Conservation (phyloP, 2,888 invertebrate species). For the Molorchus minor region DNA sequence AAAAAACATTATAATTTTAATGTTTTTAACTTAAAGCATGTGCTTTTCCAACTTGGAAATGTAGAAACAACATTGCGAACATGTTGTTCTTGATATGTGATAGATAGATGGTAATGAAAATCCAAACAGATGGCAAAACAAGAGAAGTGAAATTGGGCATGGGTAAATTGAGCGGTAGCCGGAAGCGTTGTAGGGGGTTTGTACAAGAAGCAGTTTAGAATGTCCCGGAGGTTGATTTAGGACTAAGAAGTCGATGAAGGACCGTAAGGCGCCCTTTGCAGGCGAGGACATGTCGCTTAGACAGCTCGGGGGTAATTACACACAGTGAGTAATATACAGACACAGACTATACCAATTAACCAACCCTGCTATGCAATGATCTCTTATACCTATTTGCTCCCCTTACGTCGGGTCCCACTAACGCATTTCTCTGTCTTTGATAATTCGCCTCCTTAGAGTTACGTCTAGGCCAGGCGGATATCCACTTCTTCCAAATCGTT, state of each 20-base stretch:
- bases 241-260: slow-evolving; percentile 52
- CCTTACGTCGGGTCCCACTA: slow-evolving; percentile 37
- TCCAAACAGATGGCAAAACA: slow-evolving; percentile 38
- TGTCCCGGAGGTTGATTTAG: slow-evolving; percentile 55
- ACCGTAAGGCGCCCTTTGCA: slow-evolving; percentile 56
- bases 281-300: slow-evolving; percentile 62
- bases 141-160: slow-evolving; percentile 39
- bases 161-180: slow-evolving; percentile 49
- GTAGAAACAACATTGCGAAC: slow-evolving; percentile 3
- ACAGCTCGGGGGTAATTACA: slow-evolving; percentile 62
- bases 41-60: too few relatives aligned
- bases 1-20: too few relatives aligned
- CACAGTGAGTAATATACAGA: slow-evolving; percentile 60
- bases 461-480: slow-evolving; percentile 7
- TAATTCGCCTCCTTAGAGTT: slow-evolving; percentile 29
- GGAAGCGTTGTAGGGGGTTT: slow-evolving; percentile 48
- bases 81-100: slow-evolving; percentile 14
- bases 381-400: slow-evolving; percentile 41
- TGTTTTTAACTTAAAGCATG: too few relatives aligned
- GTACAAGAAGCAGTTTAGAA: slow-evolving; percentile 56
- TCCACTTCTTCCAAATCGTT: too few relatives aligned
- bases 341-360: slow-evolving; percentile 62
- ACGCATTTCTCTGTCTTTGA: slow-evolving; percentile 41
- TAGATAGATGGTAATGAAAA: slow-evolving; percentile 30
- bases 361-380: slow-evolving; percentile 48